These are phyloP conservation scores for Drosophila takahashii DNA, from an alignment of 1,140 invertebrate species.

Conservation along the genomic window DNA sequence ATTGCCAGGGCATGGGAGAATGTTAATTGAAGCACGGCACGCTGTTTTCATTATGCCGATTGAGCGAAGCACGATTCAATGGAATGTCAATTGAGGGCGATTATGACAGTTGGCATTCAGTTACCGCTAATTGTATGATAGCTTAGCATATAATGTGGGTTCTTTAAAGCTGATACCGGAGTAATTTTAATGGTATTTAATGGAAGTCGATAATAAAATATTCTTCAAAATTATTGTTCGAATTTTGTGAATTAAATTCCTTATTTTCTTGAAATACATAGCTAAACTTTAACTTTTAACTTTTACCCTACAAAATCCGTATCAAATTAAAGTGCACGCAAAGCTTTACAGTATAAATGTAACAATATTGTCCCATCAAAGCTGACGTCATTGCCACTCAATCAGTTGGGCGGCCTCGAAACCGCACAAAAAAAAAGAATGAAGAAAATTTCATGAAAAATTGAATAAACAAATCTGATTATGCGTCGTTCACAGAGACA, in stretches of 20 bases:
- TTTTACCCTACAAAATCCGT: neutral
- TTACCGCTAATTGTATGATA: conserved; percentile 6
- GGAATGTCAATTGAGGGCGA: conserved; percentile 27
- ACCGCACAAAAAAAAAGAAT: conserved; percentile 39
- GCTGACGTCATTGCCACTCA: conserved; percentile 30
- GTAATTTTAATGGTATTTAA: neutral
- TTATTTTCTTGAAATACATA: neutral
- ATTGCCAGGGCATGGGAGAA: conserved; percentile 51
- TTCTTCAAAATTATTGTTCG: neutral
- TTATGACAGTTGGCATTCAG: conserved; percentile 31
- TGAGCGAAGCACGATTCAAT: conserved; percentile 31
- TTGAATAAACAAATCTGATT: conserved; percentile 77
- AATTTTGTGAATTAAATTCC: neutral
- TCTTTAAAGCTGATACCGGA: neutral
- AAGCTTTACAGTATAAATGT: conserved; percentile 5
- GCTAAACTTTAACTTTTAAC: too few relatives aligned
- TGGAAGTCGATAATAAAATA: too few relatives aligned
- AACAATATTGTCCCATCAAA: conserved; percentile 14
- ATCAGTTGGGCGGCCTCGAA: conserved; percentile 36
- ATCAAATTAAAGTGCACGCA: neutral
- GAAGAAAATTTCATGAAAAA: conserved; percentile 47
- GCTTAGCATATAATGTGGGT: conserved; percentile 1
- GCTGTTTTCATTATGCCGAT: conserved; percentile 68
- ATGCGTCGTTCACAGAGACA: conserved; percentile 56
- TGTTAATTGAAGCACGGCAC: conserved; percentile 67